Conservation (phyloP, 2,113 vertebrate species). For the Acanthochromis polyacanthus region DNA sequence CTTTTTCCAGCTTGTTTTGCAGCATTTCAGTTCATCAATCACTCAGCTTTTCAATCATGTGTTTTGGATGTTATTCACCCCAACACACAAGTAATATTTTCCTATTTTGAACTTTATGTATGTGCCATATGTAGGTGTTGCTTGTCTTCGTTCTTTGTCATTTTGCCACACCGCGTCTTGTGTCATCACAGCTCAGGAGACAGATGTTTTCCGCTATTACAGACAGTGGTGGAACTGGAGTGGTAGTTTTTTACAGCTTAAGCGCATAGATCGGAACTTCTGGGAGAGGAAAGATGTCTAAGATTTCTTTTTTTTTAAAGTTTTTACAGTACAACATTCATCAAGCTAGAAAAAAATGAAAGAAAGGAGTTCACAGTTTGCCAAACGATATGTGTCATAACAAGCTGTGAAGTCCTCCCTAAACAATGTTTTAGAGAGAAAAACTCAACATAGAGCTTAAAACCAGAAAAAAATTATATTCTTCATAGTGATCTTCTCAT, state of each 20-base stretch:
- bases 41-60: neutral
- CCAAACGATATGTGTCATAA: constrained; percentile 41
- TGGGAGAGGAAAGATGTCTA: neutral
- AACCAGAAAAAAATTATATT: constrained; percentile 6
- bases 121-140: constrained; percentile 9
- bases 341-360: constrained; percentile 39
- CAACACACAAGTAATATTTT: neutral
- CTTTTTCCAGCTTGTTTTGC: neutral
- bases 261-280: neutral
- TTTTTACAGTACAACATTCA: constrained; percentile 18
- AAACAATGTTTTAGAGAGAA: constrained; percentile 10
- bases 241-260: neutral
- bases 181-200: constrained; percentile 20
- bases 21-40: neutral
- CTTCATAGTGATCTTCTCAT: constrained; percentile 5
- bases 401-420: neutral
- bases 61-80: neutral
- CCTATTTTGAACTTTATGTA: constrained; percentile 6
- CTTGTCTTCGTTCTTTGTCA: constrained; percentile 12
- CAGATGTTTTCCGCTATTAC: neutral
- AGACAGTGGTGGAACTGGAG: neutral
- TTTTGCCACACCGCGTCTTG: neutral
- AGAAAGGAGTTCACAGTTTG: constrained; percentile 14
- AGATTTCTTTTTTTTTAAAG: no score
- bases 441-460: constrained; percentile 1